phyloP scores from a whole-genome alignment of 2,888 invertebrate genomes.

The Pegoplata infirma region DNA sequence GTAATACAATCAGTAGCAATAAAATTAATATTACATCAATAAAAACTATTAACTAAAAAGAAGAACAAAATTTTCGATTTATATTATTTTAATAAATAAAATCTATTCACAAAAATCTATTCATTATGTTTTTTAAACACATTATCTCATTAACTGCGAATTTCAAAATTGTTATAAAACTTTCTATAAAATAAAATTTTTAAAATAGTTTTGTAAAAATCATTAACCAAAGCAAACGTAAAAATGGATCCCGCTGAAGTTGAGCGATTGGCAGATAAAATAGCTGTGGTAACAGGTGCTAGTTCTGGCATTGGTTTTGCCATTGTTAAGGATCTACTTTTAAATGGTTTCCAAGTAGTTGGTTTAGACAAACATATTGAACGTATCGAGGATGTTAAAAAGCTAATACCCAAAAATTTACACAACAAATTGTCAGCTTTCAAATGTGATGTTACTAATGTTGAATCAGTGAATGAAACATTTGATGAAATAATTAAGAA shows the following conservation, averaged over 20 bases:
- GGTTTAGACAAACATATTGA: slow-evolving; percentile 80
- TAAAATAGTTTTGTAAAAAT: background rate
- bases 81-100: too few species aligned
- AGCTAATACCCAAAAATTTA: slow-evolving; percentile 63
- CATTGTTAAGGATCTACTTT: slow-evolving; percentile 77
- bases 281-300: slow-evolving; percentile 82
- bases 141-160: too few species aligned
- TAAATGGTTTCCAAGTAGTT: slow-evolving; percentile 80
- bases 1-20: too few species aligned
- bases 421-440: slow-evolving; percentile 72
- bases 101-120: too few species aligned
- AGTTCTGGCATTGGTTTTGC: too few species aligned
- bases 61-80: too few species aligned
- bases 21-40: too few species aligned
- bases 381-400: slow-evolving; percentile 73
- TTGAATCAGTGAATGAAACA: too few species aligned
- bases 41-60: too few species aligned
- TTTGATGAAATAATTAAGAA: slow-evolving; percentile 79
- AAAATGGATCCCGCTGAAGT: too few species aligned
- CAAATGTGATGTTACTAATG: slow-evolving; percentile 79
- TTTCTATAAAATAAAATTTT: too few species aligned
- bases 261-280: background rate
- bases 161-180: too few species aligned
- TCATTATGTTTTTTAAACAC: background rate
- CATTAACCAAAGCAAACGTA: background rate